Evolutionary conservation across 1,140 invertebrate genomes (phyloP), one percentile per base, ranked within the genome.

Genomic region (Drosophila navojoa): DNA sequence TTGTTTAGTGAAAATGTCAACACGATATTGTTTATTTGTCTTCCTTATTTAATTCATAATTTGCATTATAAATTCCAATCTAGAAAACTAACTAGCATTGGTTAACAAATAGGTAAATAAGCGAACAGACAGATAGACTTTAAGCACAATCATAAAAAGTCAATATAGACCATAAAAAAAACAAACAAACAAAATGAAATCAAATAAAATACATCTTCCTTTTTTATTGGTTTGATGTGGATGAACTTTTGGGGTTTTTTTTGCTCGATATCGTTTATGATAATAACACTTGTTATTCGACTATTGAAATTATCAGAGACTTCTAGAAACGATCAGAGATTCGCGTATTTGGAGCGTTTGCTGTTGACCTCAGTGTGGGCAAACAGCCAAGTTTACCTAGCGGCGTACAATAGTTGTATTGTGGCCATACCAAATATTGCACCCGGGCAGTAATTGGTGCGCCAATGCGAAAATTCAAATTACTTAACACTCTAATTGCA

Each of bases 401-500:
- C 42, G 44, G 27, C 38, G 0, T 22, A 22, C 19, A 22, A 15
- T 45, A 55, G 38, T 57, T 66, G 27, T 32, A 45, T 52, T 52
- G 47, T 38, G 54, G 32, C 44, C 19, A 1, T 22, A 22, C 19
- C 38, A 47, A 16, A 13, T 47, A 29, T 61, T 52, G 27, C 57
- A 58, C 27, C 15, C 16, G n/a, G 27, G 6, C 29, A 10, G 45
- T 67, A 69, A 69, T 70, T 61, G 58, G 13, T 35, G 66, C 27
- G 66, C 55, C 38, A 66, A 47, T 49, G 58, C 29, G 58, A 47
- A 35, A 60, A 72, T 59, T 59, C 5, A 49, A 54, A 68, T 67
- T 60, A 60, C 50, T 68, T 68, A 68, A 60, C 15, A n/a, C 45
- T 60, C 50, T 73, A 69, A 73, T 73, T 68, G 63, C 22, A 52